These are phyloP conservation scores for Picus viridis DNA, from an alignment of 2,797 vertebrate genomes.

Conservation along the genomic window DNA sequence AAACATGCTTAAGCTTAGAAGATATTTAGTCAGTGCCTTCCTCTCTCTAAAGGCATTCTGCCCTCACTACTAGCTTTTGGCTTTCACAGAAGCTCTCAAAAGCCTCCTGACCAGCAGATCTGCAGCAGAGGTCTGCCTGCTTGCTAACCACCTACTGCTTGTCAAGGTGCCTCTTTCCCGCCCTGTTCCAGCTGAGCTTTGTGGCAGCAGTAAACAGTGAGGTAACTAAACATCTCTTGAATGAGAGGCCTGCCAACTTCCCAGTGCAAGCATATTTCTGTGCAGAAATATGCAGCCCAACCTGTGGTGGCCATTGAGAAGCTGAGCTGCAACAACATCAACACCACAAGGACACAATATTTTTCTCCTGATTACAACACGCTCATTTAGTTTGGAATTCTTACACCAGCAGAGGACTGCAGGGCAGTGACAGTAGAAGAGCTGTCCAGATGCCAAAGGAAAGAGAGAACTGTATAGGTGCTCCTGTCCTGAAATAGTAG, in stretches of 20 bases:
- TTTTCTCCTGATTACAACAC: slow-evolving; percentile 82
- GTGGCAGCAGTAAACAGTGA: slow-evolving; percentile 61
- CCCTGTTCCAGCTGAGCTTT: slow-evolving; percentile 59
- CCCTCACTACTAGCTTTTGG: slow-evolving; percentile 40
- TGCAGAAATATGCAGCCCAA: slow-evolving; percentile 76
- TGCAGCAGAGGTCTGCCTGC: background rate
- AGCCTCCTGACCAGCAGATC: slow-evolving; percentile 30
- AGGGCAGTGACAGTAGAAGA: slow-evolving; percentile 79
- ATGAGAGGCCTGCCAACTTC: slow-evolving; percentile 61
- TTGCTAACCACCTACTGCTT: background rate
- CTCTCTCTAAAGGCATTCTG: slow-evolving; percentile 51
- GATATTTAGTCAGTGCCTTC: slow-evolving; percentile 23
- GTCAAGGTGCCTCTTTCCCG: slow-evolving; percentile 46
- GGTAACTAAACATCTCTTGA: slow-evolving; percentile 70
- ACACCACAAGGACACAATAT: slow-evolving; percentile 81
- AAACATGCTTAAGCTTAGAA: slow-evolving; percentile 38
- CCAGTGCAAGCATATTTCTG: slow-evolving; percentile 71
- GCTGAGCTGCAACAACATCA: slow-evolving; percentile 80
- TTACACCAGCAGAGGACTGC: slow-evolving; percentile 78
- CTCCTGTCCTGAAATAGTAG: slow-evolving; percentile 74
- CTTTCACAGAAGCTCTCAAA: slow-evolving; percentile 36
- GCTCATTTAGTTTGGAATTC: slow-evolving; percentile 83
- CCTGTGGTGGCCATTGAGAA: slow-evolving; percentile 71
- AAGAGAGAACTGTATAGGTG: slow-evolving; percentile 79
- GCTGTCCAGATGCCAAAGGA: slow-evolving; percentile 80